Evolutionary conservation across 2,113 vertebrate genomes (phyloP), one percentile per base, ranked within the genome.

Genomic region (Macquaria australasica): DNA sequence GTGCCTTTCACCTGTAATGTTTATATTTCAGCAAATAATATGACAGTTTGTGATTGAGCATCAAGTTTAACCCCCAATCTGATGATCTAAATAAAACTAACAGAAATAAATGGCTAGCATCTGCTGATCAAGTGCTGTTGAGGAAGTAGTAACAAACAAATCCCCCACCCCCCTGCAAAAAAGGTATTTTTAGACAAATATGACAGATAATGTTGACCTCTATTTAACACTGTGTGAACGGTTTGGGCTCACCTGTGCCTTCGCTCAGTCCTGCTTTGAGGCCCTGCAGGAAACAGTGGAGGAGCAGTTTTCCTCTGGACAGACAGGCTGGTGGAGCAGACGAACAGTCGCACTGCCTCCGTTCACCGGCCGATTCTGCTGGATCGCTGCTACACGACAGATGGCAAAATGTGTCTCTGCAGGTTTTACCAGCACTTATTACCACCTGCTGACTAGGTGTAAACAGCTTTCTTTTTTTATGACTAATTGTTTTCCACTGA

Each of bases 211-310:
- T 39, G 39, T 39, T 6, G 37, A 37, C 37, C 37, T 37, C 1
- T 39, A 8, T 8, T 39, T 39, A 34, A 34, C 34, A 34, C 34
- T 8, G 39, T 39, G 39, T 39, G 7, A 39, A 39, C 1, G 39
- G 39, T 39, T 6, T 8, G 39, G 20, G 10, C 88, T 89, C 37
- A 95, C 96, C 96, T 91, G 94, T 94, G 51, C 86, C 91, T 55
- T 92, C 94, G 8, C 72, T 91, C 59, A 94, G 90, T 20, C 93
- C 91, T 0, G 93, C 95, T 71, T 93, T 92, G 48, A 96, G 91
- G 3, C 96, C 96, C 88, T 96, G 95, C 50, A 96, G 93, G 92
- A 95, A 96, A 39, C 94, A 95, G 88, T 94, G 95, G 6, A 96
- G 93, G 0, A 96, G 92, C 60, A 95, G 88, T 9, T 93, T 91